Base-by-base conservation (phyloP, 2,797 vertebrate species). In the Neoniphon sammara region DNA sequence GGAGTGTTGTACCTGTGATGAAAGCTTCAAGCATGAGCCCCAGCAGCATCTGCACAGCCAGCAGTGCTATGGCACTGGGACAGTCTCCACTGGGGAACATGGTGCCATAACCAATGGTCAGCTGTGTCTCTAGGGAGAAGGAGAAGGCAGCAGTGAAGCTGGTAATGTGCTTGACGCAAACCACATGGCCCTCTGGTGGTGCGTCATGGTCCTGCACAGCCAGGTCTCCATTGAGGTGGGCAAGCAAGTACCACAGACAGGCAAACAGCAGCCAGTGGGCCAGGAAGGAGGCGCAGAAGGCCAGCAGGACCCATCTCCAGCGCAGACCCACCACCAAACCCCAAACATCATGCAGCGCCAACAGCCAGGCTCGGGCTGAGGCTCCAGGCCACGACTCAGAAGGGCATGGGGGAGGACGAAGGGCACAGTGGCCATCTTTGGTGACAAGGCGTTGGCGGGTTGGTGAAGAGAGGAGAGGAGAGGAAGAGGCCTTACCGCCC, bases 41-140 rank as follows among this genome's bases (percentile, higher is more conserved):
- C 83, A 99, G 93, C 72, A 99, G 93, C 98, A 99, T 99, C 93
- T 99, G 97, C 83, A 98, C 95, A 46, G 98, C 96, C 66, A 99
- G 94, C 75, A 99, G 92, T 2, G 96, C 96, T 17, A 99, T 97
- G 62, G 96, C 97, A 56, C 96, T 96, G 54, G 96, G 97, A 85
- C 98, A 99, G 75, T 99, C 96, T 54, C 97, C 96, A 3, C 96
- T 98, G 67, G 98, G 98, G 85, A 96, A 99, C 97, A 99, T 99
- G 80, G 97, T 98, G 76, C 98, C 98, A 0, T 99, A 99, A 62
- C 98, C 98, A 14, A 99, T 99, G n/a, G 98, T 99, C 86, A 99
- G 94, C 89, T 99, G 98, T 0, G 98, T 99, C 92, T 99, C 98
- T 93, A 99, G 89, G 3, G 98, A 97, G 84, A 99, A 99, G 34